phyloP scores from a whole-genome alignment of 2,113 vertebrate species.

The Pterocles gutturalis region DNA sequence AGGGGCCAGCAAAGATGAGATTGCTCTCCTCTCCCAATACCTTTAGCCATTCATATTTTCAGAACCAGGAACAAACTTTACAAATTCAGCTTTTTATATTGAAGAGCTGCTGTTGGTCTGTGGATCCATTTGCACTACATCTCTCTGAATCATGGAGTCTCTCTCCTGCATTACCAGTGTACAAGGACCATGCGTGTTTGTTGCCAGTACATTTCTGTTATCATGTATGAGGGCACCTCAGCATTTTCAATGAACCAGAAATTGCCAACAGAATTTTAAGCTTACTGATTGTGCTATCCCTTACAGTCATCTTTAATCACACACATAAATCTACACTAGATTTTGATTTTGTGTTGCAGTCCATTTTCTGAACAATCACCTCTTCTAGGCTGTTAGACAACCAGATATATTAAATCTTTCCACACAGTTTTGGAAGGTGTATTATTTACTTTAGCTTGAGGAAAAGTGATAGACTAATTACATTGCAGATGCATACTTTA shows the following conservation, averaged over 20 bases:
- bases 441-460: neutral
- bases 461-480: neutral
- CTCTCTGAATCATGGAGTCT: neutral
- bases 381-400: neutral
- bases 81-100: neutral
- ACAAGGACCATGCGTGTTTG: accelerated
- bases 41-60: neutral
- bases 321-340: accelerated
- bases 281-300: neutral
- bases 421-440: neutral
- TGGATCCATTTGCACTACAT: neutral
- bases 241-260: neutral
- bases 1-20: neutral
- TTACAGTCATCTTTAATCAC: neutral
- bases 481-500: neutral
- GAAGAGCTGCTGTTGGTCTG: neutral
- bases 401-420: neutral
- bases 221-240: neutral
- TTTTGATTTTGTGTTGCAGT: neutral
- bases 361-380: neutral
- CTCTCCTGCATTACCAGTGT: neutral
- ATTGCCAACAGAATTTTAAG: neutral
- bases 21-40: accelerated
- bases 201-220: neutral
- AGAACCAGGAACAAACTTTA: neutral